These are phyloP conservation scores for Phacellophora camtschatica DNA, from an alignment of 30 jellyfish, hydroid and myxozoan genomes.

Conservation along the genomic window DNA sequence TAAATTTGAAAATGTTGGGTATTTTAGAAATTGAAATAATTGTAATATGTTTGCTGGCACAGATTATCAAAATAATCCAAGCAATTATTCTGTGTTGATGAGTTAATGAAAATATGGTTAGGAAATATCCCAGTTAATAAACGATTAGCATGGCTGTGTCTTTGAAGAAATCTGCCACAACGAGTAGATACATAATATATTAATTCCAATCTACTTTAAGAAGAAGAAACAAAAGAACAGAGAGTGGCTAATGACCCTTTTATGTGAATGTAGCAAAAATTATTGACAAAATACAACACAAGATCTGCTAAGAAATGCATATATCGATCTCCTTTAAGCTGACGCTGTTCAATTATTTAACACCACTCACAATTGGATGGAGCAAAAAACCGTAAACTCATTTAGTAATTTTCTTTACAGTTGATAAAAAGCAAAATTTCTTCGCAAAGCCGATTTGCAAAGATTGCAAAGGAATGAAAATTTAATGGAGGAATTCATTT, in stretches of 20 bases:
- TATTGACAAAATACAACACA: slow-evolving; percentile 15
- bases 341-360: slow-evolving; percentile 20
- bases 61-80: too few species aligned
- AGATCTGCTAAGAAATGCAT: background rate
- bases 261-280: slow-evolving; percentile 15
- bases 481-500: slow-evolving; percentile 54
- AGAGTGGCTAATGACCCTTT: slow-evolving; percentile 4
- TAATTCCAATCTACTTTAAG: slow-evolving; percentile 15
- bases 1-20: too few species aligned
- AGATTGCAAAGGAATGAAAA: slow-evolving; percentile 60
- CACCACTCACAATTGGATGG: slow-evolving; percentile 32
- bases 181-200: slow-evolving; percentile 11
- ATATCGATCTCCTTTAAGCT: slow-evolving; percentile 30
- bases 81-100: too few species aligned
- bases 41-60: too few species aligned
- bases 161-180: background rate
- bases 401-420: slow-evolving; percentile 48
- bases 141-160: background rate
- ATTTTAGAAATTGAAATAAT: too few species aligned
- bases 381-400: slow-evolving; percentile 52
- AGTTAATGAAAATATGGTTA: too few species aligned
- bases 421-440: slow-evolving; percentile 53
- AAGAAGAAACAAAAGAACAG: background rate
- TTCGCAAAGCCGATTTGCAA: slow-evolving; percentile 70
- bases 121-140: background rate